Evolutionary conservation across 1,140 invertebrate genomes (phyloP).

Genomic region (Leptinotarsa undecemlineata): DNA sequence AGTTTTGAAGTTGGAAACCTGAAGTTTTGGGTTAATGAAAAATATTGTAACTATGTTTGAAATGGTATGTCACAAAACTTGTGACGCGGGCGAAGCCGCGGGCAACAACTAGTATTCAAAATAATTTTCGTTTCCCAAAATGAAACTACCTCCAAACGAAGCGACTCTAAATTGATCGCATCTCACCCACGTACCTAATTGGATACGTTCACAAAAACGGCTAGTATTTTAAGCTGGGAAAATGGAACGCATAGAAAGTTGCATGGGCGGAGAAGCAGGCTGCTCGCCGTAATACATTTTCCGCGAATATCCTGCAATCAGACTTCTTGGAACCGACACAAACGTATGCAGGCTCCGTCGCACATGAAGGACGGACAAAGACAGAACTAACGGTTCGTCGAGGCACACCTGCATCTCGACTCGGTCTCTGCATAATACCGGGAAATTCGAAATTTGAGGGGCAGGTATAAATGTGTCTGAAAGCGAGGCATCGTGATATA

Average conservation of each 20-base stretch:
- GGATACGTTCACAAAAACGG: not conserved
- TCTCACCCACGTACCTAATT: too few species aligned
- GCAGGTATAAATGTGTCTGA: slow-evolving; percentile 19
- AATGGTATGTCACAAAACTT: too few species aligned
- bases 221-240: not conserved
- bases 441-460: slow-evolving; percentile 22
- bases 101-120: too few species aligned
- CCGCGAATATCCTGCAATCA: slow-evolving; percentile 20
- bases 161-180: too few species aligned
- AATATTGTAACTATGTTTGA: too few species aligned
- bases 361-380: slow-evolving; percentile 2
- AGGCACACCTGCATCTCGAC: slow-evolving; percentile 12
- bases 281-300: slow-evolving; percentile 9
- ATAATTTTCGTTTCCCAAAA: too few species aligned
- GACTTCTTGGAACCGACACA: slow-evolving; percentile 19
- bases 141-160: too few species aligned
- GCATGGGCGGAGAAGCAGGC: not conserved
- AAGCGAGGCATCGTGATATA: slow-evolving; percentile 1
- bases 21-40: too few species aligned
- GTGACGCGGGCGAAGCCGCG: too few species aligned
- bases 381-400: not conserved
- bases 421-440: slow-evolving; percentile 13
- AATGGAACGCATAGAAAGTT: slow-evolving; percentile 8
- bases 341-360: not conserved
- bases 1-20: too few species aligned